A percentile compares a stretch with the other conserved stretches of the same genome.
Evolutionary conservation across 2,113 vertebrate genomes (phyloP).

Genomic region (Scolopax mira): DNA sequence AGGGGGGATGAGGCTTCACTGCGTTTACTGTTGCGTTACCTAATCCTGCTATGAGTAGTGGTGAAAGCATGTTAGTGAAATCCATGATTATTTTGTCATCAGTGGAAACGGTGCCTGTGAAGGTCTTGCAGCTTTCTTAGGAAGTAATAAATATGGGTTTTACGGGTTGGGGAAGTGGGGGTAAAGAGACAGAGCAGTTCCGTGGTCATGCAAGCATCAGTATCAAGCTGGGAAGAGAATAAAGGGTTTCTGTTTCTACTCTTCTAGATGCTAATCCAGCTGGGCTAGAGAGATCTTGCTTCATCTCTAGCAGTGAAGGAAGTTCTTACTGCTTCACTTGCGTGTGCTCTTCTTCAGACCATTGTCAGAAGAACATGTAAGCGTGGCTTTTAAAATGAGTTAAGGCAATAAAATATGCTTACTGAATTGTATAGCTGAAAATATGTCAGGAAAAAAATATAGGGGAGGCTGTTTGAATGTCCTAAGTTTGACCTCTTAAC

Average conservation of each 20-base stretch:
- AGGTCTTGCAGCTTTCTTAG: background rate
- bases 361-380: background rate
- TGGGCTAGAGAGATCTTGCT: background rate
- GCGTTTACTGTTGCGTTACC: background rate
- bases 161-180: background rate
- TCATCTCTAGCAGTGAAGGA: background rate
- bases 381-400: background rate
- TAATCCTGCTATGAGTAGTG: background rate
- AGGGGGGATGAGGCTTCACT: background rate
- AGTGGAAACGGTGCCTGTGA: background rate
- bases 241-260: background rate
- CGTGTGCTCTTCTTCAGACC: background rate
- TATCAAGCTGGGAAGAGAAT: background rate
- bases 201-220: background rate
- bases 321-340: background rate
- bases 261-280: background rate
- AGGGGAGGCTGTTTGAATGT: background rate
- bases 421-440: background rate
- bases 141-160: background rate
- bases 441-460: background rate
- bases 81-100: background rate
- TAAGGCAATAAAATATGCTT: background rate
- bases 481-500: background rate
- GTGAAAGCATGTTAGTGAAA: background rate
- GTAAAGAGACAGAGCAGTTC: background rate